Evolutionary conservation across 2,888 invertebrate species (phyloP).

Genomic region (Neuroscelio doddi): DNA sequence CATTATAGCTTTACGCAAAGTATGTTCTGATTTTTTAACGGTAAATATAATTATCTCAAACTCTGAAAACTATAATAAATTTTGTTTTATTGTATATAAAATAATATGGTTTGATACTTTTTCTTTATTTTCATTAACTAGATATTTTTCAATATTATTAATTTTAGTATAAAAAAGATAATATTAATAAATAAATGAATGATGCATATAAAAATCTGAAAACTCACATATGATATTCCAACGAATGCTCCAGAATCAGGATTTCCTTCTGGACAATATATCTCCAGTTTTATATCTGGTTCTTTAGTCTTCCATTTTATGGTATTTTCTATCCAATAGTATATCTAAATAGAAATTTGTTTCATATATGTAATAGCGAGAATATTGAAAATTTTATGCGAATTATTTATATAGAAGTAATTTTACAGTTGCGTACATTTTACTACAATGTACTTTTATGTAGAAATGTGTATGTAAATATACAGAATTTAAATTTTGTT

Average conservation of each 20-base stretch:
- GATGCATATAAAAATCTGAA: not conserved
- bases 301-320: slow-evolving; percentile 63
- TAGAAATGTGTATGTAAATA: no score
- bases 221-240: slow-evolving; percentile 50
- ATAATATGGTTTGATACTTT: not conserved
- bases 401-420: no score
- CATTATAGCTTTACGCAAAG: not conserved
- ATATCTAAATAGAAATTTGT: slow-evolving; percentile 55
- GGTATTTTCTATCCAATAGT: slow-evolving; percentile 69
- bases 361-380: no score
- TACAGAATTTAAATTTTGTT: no score
- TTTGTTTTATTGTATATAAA: not conserved
- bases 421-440: no score
- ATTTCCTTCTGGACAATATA: slow-evolving; percentile 72
- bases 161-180: slow-evolving; percentile 41
- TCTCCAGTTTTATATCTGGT: slow-evolving; percentile 61
- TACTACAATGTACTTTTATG: no score
- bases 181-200: slow-evolving; percentile 21
- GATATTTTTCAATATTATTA: slow-evolving; percentile 31
- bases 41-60: not conserved
- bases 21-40: not conserved
- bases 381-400: no score
- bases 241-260: slow-evolving; percentile 67
- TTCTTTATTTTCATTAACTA: slow-evolving; percentile 47
- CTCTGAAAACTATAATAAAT: not conserved